Conservation (phyloP, 2,888 invertebrate species). For the Nowickia ferox region DNA sequence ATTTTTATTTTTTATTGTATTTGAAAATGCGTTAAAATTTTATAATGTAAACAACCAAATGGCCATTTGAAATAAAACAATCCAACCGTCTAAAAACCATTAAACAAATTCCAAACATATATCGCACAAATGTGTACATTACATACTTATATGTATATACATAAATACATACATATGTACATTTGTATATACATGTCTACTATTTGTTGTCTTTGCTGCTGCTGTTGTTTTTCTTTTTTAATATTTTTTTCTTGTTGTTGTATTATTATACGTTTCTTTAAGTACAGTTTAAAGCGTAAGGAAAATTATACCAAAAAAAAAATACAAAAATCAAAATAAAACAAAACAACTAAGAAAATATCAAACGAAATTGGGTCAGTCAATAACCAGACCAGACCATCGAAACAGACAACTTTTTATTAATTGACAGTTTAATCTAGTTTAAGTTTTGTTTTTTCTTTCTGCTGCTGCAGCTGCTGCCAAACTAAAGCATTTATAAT, state of each 20-base stretch:
- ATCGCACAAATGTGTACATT: conserved; percentile 21
- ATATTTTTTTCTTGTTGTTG: conserved; percentile 10
- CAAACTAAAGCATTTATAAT: conserved; percentile 52
- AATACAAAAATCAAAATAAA: conserved; percentile 52
- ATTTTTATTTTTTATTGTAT: no score
- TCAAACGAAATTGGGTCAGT: conserved; percentile 66
- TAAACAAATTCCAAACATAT: conserved; percentile 15
- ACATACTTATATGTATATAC: no score
- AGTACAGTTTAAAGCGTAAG: conserved; percentile 43
- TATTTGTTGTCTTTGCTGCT: conserved; percentile 26
- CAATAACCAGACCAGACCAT: conserved; percentile 65
- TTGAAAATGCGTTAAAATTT: background rate
- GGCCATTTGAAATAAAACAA: conserved; percentile 15
- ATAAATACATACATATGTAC: no score
- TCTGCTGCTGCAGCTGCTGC: conserved; percentile 2
- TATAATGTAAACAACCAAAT: background rate
- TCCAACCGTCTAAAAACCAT: background rate
- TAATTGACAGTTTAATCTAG: conserved; percentile 72
- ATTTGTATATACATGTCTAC: background rate
- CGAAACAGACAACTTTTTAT: conserved; percentile 63
- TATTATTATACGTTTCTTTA: conserved; percentile 21
- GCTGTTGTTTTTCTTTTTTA: conserved; percentile 2
- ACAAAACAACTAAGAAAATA: conserved; percentile 39
- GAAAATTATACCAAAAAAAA: conserved; percentile 49
- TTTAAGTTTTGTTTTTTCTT: conserved; percentile 50